phyloP scores from a whole-genome alignment of 2,888 invertebrate genomes.

The Cyrtodaria siliqua region DNA sequence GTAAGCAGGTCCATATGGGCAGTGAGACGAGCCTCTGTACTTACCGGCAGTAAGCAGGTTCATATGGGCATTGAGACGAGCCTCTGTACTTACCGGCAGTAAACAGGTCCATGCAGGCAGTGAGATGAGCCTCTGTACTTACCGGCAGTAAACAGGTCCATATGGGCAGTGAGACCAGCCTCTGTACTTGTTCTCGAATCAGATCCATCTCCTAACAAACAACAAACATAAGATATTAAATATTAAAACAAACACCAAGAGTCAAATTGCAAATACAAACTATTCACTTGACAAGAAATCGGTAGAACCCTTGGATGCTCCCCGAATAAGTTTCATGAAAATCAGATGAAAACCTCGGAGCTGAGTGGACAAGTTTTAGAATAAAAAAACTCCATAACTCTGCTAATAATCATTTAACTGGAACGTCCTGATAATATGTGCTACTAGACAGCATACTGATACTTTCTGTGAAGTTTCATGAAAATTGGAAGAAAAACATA shows the following conservation, averaged over 20 bases:
- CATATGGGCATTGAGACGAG: conserved; percentile 97
- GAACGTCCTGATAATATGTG: too few relatives aligned
- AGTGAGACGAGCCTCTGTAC: too few relatives aligned
- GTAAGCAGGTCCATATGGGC: too few relatives aligned
- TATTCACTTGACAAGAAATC: neutral
- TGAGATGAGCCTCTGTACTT: conserved; percentile 90
- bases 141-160: conserved; percentile 93
- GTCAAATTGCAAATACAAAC: neutral
- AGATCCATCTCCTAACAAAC: conserved; percentile 92
- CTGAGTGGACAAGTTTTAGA: too few relatives aligned
- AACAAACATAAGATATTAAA: neutral
- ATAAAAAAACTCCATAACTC: too few relatives aligned
- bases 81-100: conserved; percentile 95
- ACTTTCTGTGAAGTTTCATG: too few relatives aligned
- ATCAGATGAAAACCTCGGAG: too few relatives aligned
- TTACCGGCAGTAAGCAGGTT: conserved; percentile 91
- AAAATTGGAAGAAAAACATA: too few relatives aligned
- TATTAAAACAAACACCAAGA: neutral
- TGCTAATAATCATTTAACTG: too few relatives aligned
- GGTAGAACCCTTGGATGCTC: neutral
- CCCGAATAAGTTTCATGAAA: too few relatives aligned
- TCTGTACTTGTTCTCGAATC: conserved; percentile 96
- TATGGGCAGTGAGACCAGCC: conserved; percentile 96
- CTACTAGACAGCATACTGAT: too few relatives aligned
- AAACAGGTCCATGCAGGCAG: conserved; percentile 96